Base-by-base conservation (phyloP, 2,797 vertebrate genomes). In the Jordanella pulchra region DNA sequence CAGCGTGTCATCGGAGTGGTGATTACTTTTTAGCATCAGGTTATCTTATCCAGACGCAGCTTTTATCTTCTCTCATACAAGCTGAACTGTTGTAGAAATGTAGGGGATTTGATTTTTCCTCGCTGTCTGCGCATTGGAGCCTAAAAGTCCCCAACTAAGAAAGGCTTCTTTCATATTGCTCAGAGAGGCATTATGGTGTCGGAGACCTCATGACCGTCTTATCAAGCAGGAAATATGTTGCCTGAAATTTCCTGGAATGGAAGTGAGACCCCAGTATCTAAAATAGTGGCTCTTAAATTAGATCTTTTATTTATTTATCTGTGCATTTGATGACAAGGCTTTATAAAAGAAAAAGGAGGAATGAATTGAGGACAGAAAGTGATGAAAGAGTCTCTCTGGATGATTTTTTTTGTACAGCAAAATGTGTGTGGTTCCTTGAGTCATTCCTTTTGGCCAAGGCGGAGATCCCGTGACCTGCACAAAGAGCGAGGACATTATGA, bases 181-280 rank as follows among this genome's bases (percentile, higher is more conserved):
- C 72, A 83, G 77, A 14, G 60, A 79, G 78, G 72, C 66, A 56
- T 76, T 63, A 72, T 82, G n/a, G 64, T 65, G 84, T 81, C 83
- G 67, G 71, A 25, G 84, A 78, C 86, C 89, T 77, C 85, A 79
- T 92, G 87, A 89, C 81, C 69, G 1, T 1, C 55, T 79, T 87
- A 90, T 92, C 90, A 77, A 76, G 80, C 90, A 89, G 91, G 91
- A 90, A 91, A 86, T 84, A 73, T 80, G 84, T 87, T 69, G 70
- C 58, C 74, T 71, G 73, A 51, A 77, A 81, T 78, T 87, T 90
- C 85, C 88, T 89, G 87, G 84, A 86, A 85, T 84, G 81, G 66
- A 65, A 80, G 54, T 23, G 48, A 80, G 66, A 58, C 66, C 9
- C 3, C 58, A 56, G 39, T 67, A 83, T 77, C 56, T 77, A 67